Conservation (phyloP, 35 echinoderm and acorn worm genomes). For the Chiridota heheva region DNA sequence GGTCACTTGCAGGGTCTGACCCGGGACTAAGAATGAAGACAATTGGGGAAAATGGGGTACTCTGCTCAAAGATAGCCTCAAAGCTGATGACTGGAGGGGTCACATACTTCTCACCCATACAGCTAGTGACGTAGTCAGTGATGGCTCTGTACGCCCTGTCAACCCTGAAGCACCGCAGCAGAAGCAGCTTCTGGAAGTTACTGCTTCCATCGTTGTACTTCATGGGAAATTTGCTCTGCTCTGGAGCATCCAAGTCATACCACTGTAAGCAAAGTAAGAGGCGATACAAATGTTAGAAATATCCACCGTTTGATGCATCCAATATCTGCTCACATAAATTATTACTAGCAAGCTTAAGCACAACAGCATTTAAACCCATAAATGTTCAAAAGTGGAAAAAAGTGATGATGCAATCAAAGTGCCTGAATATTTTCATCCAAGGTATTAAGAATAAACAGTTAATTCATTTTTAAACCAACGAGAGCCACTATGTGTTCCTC, state of each 20-base stretch:
- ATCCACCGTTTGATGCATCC: background rate
- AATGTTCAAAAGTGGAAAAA: no score
- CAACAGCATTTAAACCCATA: no score
- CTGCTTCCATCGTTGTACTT: slow-evolving; percentile 74
- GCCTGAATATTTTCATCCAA: no score
- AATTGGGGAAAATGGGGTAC: slow-evolving; percentile 87
- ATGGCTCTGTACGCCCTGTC: slow-evolving; percentile 92
- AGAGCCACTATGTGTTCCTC: no score
- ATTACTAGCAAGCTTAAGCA: no score
- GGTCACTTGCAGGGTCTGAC: slow-evolving; percentile 93
- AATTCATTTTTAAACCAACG: no score
- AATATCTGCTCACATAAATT: background rate
- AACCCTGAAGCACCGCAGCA: slow-evolving; percentile 91
- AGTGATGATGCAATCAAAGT: no score
- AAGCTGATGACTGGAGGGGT: slow-evolving; percentile 98
- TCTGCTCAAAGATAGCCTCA: slow-evolving; percentile 97
- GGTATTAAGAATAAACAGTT: no score
- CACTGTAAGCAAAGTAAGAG: slow-evolving; percentile 49
- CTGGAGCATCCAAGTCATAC: slow-evolving; percentile 89
- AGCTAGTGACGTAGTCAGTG: slow-evolving; percentile 79
- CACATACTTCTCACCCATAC: slow-evolving; percentile 99
- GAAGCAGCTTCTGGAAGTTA: slow-evolving; percentile 75
- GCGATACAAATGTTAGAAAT: no score
- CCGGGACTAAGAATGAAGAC: slow-evolving; percentile 98
- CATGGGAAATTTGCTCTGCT: slow-evolving; percentile 65